Conservation (phyloP, 2,113 vertebrate genomes). For the Dasyurus viverrinus region DNA sequence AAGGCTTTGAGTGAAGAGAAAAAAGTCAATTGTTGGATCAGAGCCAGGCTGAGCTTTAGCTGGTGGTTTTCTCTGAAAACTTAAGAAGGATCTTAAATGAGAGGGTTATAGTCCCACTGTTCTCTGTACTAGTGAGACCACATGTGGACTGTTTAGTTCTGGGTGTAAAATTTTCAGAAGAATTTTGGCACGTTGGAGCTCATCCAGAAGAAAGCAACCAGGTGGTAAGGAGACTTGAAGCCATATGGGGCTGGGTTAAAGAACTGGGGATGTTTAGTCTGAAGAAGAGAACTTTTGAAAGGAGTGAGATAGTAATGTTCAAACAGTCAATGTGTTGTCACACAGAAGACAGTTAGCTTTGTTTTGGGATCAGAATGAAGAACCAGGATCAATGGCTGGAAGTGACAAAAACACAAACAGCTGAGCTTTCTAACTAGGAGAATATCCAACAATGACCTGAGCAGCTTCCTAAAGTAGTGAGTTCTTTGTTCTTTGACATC, state of each 20-base stretch:
- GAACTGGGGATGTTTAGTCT: neutral
- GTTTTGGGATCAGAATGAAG: neutral
- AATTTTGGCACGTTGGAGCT: neutral
- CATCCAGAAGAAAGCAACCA: neutral
- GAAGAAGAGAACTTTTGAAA: neutral
- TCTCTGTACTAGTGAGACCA: neutral
- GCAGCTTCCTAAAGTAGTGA: neutral
- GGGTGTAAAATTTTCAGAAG: neutral
- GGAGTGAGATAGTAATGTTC: neutral
- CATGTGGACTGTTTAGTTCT: neutral
- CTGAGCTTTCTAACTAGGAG: neutral
- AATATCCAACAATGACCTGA: neutral
- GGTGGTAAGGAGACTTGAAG: neutral
- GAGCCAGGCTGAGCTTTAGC: neutral
- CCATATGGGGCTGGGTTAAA: neutral
- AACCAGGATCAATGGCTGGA: neutral
- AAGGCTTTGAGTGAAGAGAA: neutral
- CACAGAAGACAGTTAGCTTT: neutral
- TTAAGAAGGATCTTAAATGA: neutral
- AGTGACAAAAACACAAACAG: neutral
- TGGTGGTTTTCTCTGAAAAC: neutral
- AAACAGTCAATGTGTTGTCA: neutral
- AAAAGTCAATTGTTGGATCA: neutral
- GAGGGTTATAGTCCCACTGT: neutral
- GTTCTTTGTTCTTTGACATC: neutral